Conservation (phyloP, 2,797 vertebrate species). For the Myotis planiceps region DNA sequence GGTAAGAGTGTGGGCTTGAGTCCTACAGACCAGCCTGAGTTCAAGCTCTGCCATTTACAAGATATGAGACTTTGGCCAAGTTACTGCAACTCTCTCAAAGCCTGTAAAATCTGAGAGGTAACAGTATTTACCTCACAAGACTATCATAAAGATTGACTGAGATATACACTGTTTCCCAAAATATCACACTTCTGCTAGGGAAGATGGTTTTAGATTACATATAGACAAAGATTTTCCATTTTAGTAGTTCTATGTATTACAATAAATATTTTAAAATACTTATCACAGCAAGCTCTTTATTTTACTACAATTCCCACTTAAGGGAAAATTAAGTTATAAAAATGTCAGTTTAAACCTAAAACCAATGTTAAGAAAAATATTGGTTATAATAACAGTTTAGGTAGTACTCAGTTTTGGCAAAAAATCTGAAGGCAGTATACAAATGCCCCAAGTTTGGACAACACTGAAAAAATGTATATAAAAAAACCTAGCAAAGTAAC, state of each 20-base stretch:
- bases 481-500: not conserved
- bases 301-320: constrained; percentile 22
- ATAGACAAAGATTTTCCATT: not conserved
- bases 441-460: not conserved
- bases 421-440: not conserved
- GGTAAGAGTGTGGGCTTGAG: not conserved
- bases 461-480: not conserved
- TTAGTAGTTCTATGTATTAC: not conserved
- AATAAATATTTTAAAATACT: not conserved
- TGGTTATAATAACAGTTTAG: not conserved
- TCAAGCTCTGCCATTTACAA: not conserved
- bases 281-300: not conserved
- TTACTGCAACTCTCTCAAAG: not conserved
- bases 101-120: not conserved
- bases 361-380: not conserved
- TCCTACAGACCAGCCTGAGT: not conserved
- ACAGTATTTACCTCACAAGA: not conserved
- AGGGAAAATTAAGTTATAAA: constrained; percentile 15
- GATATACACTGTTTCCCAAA: not conserved
- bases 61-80: not conserved
- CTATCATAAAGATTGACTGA: not conserved
- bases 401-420: not conserved
- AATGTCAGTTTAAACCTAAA: constrained; percentile 36
- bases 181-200: not conserved
- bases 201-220: constrained; percentile 1